phyloP scores from a whole-genome alignment of 2,888 invertebrate species.

The Lasioglossum zephyrum region DNA sequence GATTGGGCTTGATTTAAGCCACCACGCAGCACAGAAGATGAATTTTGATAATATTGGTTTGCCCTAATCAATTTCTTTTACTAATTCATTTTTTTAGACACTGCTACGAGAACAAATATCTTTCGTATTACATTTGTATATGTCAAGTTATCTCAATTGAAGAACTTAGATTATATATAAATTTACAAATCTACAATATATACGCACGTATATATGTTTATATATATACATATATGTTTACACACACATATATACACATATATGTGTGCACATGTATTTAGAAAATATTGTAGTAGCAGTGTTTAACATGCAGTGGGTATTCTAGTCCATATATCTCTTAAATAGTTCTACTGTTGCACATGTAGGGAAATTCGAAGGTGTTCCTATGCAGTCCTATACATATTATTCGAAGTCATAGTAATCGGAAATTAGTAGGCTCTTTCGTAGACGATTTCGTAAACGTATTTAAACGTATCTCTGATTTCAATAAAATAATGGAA shows the following conservation, averaged over 20 bases:
- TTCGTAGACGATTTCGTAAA: constrained; percentile 8
- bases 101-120: constrained; percentile 67
- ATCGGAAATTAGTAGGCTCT: constrained; percentile 37
- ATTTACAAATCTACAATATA: not conserved
- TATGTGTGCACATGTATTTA: not conserved
- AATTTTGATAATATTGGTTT: constrained; percentile 84
- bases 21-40: constrained; percentile 79
- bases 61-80: constrained; percentile 83
- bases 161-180: not conserved
- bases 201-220: not conserved
- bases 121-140: not conserved
- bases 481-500: constrained; percentile 13
- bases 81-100: constrained; percentile 78
- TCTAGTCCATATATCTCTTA: constrained; percentile 65
- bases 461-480: constrained; percentile 5
- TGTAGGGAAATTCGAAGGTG: constrained; percentile 66
- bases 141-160: not conserved
- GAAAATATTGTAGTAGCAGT: constrained; percentile 68
- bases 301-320: constrained; percentile 73
- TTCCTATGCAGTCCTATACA: constrained; percentile 50
- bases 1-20: constrained; percentile 77
- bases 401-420: constrained; percentile 23
- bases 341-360: constrained; percentile 66
- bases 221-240: too few species aligned
- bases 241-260: not conserved